These are phyloP conservation scores for Melanogrammus aeglefinus DNA, from an alignment of 2,797 vertebrate species.

Conservation along the genomic window DNA sequence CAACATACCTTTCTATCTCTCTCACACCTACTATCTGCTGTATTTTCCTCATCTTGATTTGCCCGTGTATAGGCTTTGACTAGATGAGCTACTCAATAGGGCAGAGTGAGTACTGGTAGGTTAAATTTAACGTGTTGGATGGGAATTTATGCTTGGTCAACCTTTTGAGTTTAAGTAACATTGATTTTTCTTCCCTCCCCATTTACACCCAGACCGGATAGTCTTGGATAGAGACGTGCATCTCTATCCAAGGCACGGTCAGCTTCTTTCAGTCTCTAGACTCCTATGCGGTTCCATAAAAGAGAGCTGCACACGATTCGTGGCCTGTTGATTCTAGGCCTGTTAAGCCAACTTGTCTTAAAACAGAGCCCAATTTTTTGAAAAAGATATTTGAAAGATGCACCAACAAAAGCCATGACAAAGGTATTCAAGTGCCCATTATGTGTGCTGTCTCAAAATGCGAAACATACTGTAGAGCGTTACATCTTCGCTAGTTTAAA, in stretches of 20 bases:
- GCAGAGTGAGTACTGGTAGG: slow-evolving; percentile 19
- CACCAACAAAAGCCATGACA: too few relatives aligned
- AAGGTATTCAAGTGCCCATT: too few relatives aligned
- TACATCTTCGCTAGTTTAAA: not conserved
- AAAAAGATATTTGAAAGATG: too few relatives aligned
- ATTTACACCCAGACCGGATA: not conserved
- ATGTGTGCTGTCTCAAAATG: too few relatives aligned
- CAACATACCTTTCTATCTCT: slow-evolving; percentile 25
- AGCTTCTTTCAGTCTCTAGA: not conserved
- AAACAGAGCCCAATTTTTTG: not conserved
- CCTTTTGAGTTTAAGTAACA: slow-evolving; percentile 36
- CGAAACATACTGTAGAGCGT: too few relatives aligned
- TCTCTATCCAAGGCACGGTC: not conserved
- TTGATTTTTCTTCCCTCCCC: slow-evolving; percentile 11
- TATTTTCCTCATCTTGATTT: slow-evolving; percentile 5
- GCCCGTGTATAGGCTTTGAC: slow-evolving; percentile 11
- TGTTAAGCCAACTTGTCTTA: not conserved
- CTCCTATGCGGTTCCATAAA: too few relatives aligned
- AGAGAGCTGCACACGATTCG: not conserved
- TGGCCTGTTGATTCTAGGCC: not conserved
- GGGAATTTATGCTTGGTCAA: slow-evolving; percentile 31
- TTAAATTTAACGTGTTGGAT: slow-evolving; percentile 24
- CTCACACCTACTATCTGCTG: not conserved
- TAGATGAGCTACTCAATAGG: slow-evolving; percentile 39
- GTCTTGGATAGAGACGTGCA: not conserved